A percentile compares a stretch with the other conserved stretches of the same genome.
Evolutionary conservation across 2,113 vertebrate species (phyloP).

Genomic region (Columba livia): DNA sequence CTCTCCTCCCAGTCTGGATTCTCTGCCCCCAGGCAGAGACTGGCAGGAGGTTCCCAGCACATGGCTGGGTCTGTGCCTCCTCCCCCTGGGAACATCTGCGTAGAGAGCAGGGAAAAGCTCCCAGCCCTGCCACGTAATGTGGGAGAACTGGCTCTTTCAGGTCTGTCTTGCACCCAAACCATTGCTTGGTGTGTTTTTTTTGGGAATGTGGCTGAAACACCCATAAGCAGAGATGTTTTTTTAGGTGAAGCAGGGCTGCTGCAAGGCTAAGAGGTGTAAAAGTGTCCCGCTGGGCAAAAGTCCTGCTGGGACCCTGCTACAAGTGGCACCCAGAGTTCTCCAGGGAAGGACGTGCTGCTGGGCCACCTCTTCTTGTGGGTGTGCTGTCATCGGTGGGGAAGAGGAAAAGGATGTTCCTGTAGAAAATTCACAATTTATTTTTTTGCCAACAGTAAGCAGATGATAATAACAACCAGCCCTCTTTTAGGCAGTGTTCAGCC

Average conservation of each 20-base stretch:
- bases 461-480: background rate
- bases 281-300: background rate
- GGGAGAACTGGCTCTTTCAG: background rate
- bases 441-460: background rate
- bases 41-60: background rate
- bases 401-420: background rate
- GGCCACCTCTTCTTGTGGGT: background rate
- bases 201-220: background rate
- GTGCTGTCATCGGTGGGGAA: background rate
- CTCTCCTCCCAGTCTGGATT: background rate
- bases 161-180: background rate
- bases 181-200: background rate
- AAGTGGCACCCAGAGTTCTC: background rate
- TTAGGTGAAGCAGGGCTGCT: background rate
- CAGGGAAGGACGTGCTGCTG: background rate
- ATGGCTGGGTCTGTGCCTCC: background rate
- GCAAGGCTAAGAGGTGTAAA: accelerated
- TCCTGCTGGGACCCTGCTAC: background rate
- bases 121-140: background rate
- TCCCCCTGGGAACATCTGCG: background rate
- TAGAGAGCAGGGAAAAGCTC: background rate
- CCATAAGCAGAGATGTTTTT: background rate
- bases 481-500: background rate
- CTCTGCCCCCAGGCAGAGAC: background rate
- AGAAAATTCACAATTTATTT: background rate